Conservation (phyloP, 2,888 invertebrate species). For the Caenorhabditis panamensis region DNA sequence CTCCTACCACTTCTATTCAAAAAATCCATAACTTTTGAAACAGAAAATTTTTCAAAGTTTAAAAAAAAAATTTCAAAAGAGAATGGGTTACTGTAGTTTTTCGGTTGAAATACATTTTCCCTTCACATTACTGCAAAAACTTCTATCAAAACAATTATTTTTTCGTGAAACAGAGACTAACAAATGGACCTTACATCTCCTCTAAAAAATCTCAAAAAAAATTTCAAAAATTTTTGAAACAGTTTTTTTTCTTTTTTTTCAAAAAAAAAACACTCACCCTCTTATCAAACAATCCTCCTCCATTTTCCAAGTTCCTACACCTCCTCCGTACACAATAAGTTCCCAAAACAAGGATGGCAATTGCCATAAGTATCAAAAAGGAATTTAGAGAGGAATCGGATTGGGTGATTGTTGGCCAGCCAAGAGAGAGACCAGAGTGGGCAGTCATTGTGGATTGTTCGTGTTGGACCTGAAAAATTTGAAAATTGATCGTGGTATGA, state of each 20-base stretch:
- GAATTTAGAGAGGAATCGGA: slow-evolving; percentile 39
- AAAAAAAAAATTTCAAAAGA: slow-evolving; percentile 1
- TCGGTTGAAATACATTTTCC: too few relatives aligned
- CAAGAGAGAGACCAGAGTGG: background rate
- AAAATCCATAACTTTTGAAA: background rate
- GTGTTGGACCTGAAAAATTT: slow-evolving; percentile 63
- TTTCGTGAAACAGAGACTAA: too few relatives aligned
- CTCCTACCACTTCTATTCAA: too few relatives aligned
- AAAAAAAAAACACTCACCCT: too few relatives aligned
- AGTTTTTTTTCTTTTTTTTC: too few relatives aligned
- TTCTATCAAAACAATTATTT: too few relatives aligned
- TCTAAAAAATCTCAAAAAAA: too few relatives aligned
- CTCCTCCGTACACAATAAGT: slow-evolving; percentile 46
- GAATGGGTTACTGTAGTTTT: too few relatives aligned
- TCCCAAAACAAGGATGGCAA: slow-evolving; percentile 45
- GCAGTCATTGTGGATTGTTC: slow-evolving; percentile 36
- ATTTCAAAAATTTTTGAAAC: too few relatives aligned
- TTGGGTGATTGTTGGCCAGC: slow-evolving; percentile 27
- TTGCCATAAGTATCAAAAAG: slow-evolving; percentile 31
- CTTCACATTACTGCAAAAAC: too few relatives aligned
- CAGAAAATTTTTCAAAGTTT: background rate
- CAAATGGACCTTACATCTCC: too few relatives aligned
- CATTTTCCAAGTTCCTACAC: slow-evolving; percentile 50
- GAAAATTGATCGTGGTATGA: background rate
- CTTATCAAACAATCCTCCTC: slow-evolving; percentile 49